These are phyloP conservation scores for Nomada flava DNA, from an alignment of 2,888 invertebrate species.

Conservation along the genomic window DNA sequence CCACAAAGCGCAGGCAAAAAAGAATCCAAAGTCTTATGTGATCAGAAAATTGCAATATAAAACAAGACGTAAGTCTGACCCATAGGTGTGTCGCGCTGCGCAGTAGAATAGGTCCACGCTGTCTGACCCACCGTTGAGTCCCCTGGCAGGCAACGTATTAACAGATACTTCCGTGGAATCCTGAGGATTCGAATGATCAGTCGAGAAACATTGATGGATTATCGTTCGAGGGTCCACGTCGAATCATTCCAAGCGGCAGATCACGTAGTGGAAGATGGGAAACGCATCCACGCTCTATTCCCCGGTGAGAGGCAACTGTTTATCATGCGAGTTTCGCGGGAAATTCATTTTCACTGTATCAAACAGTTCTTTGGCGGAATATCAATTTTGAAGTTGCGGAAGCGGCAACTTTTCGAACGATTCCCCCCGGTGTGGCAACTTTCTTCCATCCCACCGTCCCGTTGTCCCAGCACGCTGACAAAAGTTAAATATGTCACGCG, in stretches of 20 bases:
- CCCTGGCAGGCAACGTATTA: too few species aligned
- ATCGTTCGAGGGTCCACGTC: not conserved
- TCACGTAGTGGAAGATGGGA: not conserved
- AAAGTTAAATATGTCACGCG: slow-evolving; percentile 32
- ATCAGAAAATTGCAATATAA: too few species aligned
- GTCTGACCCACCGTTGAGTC: too few species aligned
- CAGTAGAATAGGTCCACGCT: too few species aligned
- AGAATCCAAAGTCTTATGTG: too few species aligned
- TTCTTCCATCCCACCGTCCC: not conserved
- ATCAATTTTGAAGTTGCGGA: slow-evolving; percentile 46
- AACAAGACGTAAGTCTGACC: too few species aligned
- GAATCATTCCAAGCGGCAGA: not conserved
- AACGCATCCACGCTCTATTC: not conserved
- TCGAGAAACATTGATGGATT: not conserved
- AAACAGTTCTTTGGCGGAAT: slow-evolving; percentile 20
- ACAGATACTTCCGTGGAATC: slow-evolving; percentile 47
- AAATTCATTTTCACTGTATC: slow-evolving; percentile 44
- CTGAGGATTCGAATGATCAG: not conserved
- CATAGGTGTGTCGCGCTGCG: too few species aligned
- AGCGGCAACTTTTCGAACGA: slow-evolving; percentile 32
- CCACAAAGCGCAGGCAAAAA: too few species aligned
- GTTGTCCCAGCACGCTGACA: not conserved
- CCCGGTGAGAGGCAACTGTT: slow-evolving; percentile 28
- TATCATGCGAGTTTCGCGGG: slow-evolving; percentile 26
- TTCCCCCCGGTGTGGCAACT: slow-evolving; percentile 28